A percentile compares a stretch with the other conserved stretches of the same genome.
These are phyloP conservation scores for Lanistes nyassanus DNA, from an alignment of 1,140 invertebrate species.

Conservation along the genomic window DNA sequence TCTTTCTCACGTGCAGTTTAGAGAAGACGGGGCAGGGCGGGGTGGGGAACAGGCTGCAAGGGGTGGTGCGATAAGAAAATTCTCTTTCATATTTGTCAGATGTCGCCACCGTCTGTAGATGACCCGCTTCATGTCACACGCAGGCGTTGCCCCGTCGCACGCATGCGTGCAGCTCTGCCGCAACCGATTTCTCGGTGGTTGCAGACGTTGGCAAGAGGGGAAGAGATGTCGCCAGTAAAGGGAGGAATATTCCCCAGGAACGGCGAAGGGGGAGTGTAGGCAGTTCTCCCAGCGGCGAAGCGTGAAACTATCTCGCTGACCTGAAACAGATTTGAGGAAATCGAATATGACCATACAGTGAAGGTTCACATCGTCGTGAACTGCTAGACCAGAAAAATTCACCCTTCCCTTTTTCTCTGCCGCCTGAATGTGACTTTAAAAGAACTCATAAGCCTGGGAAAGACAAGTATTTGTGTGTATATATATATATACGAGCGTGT, in stretches of 20 bases:
- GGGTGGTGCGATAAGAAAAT: neutral
- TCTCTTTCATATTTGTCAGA: neutral
- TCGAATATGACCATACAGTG: neutral
- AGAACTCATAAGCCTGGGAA: neutral
- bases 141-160: neutral
- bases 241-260: too few species aligned
- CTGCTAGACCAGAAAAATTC: neutral
- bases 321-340: constrained; percentile 1
- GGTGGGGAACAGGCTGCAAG: too few species aligned
- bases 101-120: neutral
- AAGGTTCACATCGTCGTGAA: neutral
- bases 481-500: neutral
- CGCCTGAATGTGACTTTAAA: neutral
- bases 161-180: too few species aligned
- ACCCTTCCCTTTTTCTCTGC: neutral
- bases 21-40: too few species aligned
- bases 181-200: too few species aligned
- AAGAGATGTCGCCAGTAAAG: too few species aligned
- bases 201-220: too few species aligned
- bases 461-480: neutral
- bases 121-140: constrained; percentile 6
- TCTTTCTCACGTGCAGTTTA: too few species aligned
- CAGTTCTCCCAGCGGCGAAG: neutral
- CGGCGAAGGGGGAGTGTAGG: too few species aligned
- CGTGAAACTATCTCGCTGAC: constrained; percentile 4